Conservation (phyloP, 1,140 invertebrate species). For the Rhopalosiphum padi region DNA sequence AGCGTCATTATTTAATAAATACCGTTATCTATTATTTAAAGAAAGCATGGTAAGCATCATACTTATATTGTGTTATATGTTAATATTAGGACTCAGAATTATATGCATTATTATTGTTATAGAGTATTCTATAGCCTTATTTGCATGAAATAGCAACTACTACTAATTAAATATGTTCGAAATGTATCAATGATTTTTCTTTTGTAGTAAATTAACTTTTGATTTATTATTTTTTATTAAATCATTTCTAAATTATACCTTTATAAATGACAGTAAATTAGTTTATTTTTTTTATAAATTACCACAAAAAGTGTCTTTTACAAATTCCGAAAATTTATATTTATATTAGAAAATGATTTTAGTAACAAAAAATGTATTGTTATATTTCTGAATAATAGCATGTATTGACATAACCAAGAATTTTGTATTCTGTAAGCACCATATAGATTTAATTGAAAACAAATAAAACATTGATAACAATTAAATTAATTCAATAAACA, state of each 20-base stretch:
- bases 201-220: background rate
- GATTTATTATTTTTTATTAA: background rate
- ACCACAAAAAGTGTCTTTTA: background rate
- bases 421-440: too few relatives aligned
- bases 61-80: background rate
- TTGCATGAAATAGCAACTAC: background rate
- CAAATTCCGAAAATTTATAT: background rate
- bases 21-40: constrained; percentile 78
- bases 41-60: constrained; percentile 78
- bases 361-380: too few relatives aligned
- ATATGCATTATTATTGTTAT: background rate
- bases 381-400: too few relatives aligned
- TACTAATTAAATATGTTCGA: background rate
- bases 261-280: background rate
- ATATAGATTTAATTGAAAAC: too few relatives aligned
- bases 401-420: too few relatives aligned
- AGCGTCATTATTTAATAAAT: constrained; percentile 78
- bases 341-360: background rate
- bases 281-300: background rate
- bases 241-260: too few relatives aligned
- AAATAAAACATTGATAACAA: too few relatives aligned
- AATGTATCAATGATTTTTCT: background rate
- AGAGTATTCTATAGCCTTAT: background rate
- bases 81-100: background rate
- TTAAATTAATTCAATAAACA: too few relatives aligned